Base-by-base conservation (phyloP, 2,797 vertebrate genomes). In the Arrhamphus sclerolepis region DNA sequence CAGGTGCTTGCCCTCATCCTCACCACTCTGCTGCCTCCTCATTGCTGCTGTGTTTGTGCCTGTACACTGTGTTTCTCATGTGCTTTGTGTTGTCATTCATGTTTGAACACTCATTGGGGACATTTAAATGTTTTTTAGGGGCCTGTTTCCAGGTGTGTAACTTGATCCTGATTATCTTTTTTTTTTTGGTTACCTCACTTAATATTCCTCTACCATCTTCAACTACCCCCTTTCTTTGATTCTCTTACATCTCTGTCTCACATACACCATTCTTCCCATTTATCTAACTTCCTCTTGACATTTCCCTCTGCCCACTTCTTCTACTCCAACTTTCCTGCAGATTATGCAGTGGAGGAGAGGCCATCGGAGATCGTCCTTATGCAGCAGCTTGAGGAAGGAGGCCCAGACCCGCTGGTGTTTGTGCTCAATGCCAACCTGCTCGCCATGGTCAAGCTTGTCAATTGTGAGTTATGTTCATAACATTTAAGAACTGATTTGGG, bases 341-440 rank as follows among this genome's bases (percentile, higher is more conserved):
- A 99, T 87, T 99, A 98, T 48, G 95, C 96, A 14, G 98, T 99
- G 83, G 97, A 99, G 88, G 98, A 99, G 86, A 93, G 93, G 75
- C 97, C 97, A 1, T 96, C 95, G 5, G 97, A 97, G 89, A 95
- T 97, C 63, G 91, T 95, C 75, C 93, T 98, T 63, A 97, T 98
- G 95, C 96, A 98, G 89, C 97, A 98, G 83, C 70, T 99, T 85
- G 98, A 99, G 76, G 97, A 99, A 70, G 96, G 94, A 20, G 94
- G 95, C 28, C 95, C 93, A 2, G 96, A 98, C 79, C 98, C 98
- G 11, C 91, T 99, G 84, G 97, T 99, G n/a, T 99, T 99, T 52
- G 96, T 99, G 82, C 94, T 99, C 80, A 99, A 99, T 54, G 98
- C 97, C 50, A 99, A 99, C 91, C 93, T 99, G 75, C 93, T 99